Conservation (phyloP, 1,140 invertebrate species). For the Chrysomallon squamiferum region DNA sequence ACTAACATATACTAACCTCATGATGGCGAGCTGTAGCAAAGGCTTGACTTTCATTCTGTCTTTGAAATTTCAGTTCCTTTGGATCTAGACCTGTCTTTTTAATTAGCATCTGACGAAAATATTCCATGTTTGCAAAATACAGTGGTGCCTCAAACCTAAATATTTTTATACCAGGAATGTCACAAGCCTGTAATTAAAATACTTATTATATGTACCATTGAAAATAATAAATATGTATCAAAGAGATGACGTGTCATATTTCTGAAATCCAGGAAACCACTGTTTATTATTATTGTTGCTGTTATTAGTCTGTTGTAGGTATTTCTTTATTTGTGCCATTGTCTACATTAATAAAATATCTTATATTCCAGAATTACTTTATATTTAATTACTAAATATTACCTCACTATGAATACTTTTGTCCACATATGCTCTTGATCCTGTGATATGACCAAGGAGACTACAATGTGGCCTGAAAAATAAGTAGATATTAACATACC, state of each 20-base stretch:
- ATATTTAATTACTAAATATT: too few relatives aligned
- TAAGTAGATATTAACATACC: too few relatives aligned
- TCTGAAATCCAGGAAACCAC: neutral
- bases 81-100: constrained; percentile 51
- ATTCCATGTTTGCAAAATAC: constrained; percentile 62
- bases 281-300: too few relatives aligned
- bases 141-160: constrained; percentile 60
- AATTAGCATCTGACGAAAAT: constrained; percentile 56
- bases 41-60: constrained; percentile 33
- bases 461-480: constrained; percentile 44
- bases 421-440: constrained; percentile 57
- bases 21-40: constrained; percentile 16
- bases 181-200: constrained; percentile 45
- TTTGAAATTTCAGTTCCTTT: constrained; percentile 37
- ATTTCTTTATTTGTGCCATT: too few relatives aligned
- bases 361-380: too few relatives aligned
- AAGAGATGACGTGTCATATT: neutral
- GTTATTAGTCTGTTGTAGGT: too few relatives aligned
- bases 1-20: constrained; percentile 18
- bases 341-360: too few relatives aligned
- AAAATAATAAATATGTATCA: neutral
- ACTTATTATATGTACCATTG: neutral
- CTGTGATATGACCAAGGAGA: constrained; percentile 47
- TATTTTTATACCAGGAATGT: constrained; percentile 62
- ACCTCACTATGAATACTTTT: constrained; percentile 42